phyloP scores from a whole-genome alignment of 1,140 invertebrate genomes.

The Philopotamus ludificatus region DNA sequence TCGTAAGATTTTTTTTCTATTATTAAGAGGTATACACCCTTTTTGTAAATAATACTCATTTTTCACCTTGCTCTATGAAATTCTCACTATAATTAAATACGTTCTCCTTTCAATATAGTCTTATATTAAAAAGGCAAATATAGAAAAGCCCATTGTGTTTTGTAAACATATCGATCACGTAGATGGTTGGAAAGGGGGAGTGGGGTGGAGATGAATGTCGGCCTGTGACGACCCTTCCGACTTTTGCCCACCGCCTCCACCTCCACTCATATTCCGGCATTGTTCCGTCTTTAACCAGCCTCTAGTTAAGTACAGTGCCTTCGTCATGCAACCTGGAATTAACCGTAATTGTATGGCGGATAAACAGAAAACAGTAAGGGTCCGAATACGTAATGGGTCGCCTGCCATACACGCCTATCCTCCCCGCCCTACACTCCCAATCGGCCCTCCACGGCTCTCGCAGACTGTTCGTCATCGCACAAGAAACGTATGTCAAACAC shows the following conservation, averaged over 20 bases:
- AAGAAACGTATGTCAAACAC: not conserved
- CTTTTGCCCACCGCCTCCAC: too few species aligned
- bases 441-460: not conserved
- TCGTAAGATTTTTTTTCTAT: too few species aligned
- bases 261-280: too few species aligned
- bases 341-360: constrained; percentile 30
- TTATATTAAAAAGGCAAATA: not conserved
- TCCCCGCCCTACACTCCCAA: not conserved
- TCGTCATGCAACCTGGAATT: constrained; percentile 31
- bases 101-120: too few species aligned
- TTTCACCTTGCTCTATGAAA: too few species aligned
- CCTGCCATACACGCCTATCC: not conserved
- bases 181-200: not conserved
- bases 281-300: too few species aligned
- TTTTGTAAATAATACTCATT: too few species aligned
- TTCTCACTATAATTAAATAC: too few species aligned
- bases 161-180: constrained; percentile 11
- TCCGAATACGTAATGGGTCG: not conserved
- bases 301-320: too few species aligned
- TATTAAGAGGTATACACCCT: too few species aligned
- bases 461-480: constrained; percentile 1
- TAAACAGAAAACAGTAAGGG: constrained; percentile 32
- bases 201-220: too few species aligned
- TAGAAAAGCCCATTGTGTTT: not conserved
- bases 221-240: too few species aligned